These are phyloP conservation scores for Alosa alosa DNA, from an alignment of 2,113 vertebrate species.

Conservation along the genomic window DNA sequence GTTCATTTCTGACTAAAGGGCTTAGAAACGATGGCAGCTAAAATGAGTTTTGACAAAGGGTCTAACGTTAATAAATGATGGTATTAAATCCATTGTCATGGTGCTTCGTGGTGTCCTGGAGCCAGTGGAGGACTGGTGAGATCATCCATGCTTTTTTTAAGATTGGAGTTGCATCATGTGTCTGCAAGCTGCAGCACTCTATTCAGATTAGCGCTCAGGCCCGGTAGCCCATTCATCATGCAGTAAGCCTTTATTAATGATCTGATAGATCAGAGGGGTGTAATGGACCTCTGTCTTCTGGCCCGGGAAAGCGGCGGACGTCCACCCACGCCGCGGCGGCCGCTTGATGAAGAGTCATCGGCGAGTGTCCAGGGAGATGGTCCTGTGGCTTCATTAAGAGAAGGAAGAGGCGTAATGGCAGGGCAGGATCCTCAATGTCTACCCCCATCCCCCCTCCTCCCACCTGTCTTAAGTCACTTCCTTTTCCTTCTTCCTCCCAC, in stretches of 20 bases:
- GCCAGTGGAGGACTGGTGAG: not conserved
- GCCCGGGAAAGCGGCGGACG: not conserved
- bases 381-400: not conserved
- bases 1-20: not conserved
- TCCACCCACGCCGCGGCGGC: not conserved
- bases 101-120: not conserved
- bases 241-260: conserved; percentile 2
- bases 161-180: not conserved
- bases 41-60: not conserved
- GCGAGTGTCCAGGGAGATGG: not conserved
- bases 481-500: not conserved
- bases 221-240: not conserved
- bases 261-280: conserved; percentile 12
- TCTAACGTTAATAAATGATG: too few relatives aligned
- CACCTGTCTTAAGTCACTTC: not conserved
- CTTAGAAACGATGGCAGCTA: not conserved
- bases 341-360: conserved; percentile 16
- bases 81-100: not conserved
- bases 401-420: not conserved
- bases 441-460: not conserved
- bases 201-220: not conserved
- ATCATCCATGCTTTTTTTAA: not conserved
- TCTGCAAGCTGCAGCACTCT: not conserved
- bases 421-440: not conserved
- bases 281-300: conserved; percentile 12